These are phyloP conservation scores for Limosa lapponica DNA, from an alignment of 2,797 vertebrate species.

Conservation along the genomic window DNA sequence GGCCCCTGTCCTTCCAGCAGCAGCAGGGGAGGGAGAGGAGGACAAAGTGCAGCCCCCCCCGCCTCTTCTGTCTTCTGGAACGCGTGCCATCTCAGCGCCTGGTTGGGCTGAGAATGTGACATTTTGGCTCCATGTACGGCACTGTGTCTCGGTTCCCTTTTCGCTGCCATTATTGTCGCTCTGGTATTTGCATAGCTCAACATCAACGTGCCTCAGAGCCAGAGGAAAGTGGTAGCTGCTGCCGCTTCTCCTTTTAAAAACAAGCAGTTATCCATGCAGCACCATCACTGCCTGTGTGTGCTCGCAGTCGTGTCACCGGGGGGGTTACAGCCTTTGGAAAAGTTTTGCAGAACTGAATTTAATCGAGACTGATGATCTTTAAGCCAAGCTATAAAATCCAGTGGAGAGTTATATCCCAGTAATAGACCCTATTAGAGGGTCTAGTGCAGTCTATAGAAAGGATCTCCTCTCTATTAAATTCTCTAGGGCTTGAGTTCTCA, in stretches of 20 bases:
- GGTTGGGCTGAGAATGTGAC: constrained; percentile 31
- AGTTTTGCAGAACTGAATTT: constrained; percentile 32
- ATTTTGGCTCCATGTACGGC: constrained; percentile 44
- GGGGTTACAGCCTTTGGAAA: not conserved
- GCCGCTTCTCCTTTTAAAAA: not conserved
- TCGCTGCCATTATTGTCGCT: constrained; percentile 10
- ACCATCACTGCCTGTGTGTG: not conserved
- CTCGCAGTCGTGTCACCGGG: not conserved
- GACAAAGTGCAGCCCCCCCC: not conserved
- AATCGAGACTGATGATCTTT: constrained; percentile 15
- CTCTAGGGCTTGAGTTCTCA: constrained; percentile 46
- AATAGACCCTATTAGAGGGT: constrained; percentile 31
- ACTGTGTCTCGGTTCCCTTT: constrained; percentile 65
- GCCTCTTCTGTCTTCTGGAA: not conserved
- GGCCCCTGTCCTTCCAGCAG: not conserved
- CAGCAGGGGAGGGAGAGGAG: not conserved
- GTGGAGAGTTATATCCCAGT: not conserved
- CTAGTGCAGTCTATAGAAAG: constrained; percentile 6
- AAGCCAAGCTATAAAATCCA: constrained; percentile 18
- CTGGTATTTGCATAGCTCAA: constrained; percentile 68
- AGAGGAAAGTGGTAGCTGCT: not conserved
- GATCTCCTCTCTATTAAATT: constrained; percentile 56
- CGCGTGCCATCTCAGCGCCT: not conserved
- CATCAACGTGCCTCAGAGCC: constrained; percentile 55
- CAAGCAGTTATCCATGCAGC: not conserved